phyloP scores from a whole-genome alignment of 1,140 invertebrate species.

The Gryllus bimaculatus region DNA sequence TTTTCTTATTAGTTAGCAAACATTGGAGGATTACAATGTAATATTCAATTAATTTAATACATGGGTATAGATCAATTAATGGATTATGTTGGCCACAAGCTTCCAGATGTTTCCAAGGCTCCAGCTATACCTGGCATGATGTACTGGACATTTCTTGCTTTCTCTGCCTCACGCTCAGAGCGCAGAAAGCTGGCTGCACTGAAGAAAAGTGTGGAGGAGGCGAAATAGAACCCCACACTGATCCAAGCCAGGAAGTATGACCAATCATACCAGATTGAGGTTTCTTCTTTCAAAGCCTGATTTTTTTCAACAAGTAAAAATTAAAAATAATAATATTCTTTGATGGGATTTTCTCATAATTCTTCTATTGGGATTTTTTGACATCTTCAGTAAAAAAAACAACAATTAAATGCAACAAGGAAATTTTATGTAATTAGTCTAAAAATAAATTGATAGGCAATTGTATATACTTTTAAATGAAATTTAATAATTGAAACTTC shows the following conservation, averaged over 20 bases:
- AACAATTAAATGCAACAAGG: too few species aligned
- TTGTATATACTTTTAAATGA: too few species aligned
- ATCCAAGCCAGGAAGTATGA: constrained; percentile 77
- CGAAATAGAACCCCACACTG: constrained; percentile 62
- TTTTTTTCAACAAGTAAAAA: neutral
- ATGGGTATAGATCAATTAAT: too few species aligned
- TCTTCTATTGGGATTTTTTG: too few species aligned
- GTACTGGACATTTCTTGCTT: constrained; percentile 73
- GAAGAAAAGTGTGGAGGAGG: constrained; percentile 67
- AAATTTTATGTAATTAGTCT: too few species aligned
- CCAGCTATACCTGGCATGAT: constrained; percentile 66
- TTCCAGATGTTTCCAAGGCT: neutral
- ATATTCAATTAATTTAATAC: neutral
- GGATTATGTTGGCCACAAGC: neutral
- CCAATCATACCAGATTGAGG: constrained; percentile 65
- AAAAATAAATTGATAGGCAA: too few species aligned
- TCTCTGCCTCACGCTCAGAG: constrained; percentile 54
- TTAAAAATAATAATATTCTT: too few species aligned
- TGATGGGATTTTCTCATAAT: too few species aligned
- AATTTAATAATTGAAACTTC: too few species aligned
- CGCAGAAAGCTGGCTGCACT: constrained; percentile 66
- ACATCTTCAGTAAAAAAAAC: too few species aligned
- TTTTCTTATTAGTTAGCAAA: neutral
- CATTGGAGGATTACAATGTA: neutral
- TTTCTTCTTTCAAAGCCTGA: constrained; percentile 61